Percentiles rank a stretch among this genome's conserved stretches.
Evolutionary conservation across 1,140 invertebrate genomes (phyloP).

Genomic region (Whitmania pigra): DNA sequence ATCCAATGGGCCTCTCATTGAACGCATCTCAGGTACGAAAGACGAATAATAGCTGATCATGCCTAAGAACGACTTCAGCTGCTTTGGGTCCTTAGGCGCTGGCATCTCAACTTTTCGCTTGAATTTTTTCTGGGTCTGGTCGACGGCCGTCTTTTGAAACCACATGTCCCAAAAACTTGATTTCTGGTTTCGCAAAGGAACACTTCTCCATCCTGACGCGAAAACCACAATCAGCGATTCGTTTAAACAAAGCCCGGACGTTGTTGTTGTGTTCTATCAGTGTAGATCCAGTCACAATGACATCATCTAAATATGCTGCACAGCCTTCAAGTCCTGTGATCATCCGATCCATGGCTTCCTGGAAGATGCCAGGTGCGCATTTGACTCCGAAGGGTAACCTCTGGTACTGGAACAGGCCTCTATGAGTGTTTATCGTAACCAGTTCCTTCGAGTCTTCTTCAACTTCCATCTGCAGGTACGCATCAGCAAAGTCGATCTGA

Average conservation of each 20-base stretch:
- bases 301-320: conserved; percentile 24
- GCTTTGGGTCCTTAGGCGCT: too few relatives aligned
- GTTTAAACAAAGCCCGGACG: conserved; percentile 12
- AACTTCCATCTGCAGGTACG: too few relatives aligned
- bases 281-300: conserved; percentile 25
- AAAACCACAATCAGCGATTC: conserved; percentile 19
- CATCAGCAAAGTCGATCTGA: too few relatives aligned
- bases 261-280: conserved; percentile 22
- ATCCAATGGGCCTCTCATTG: too few relatives aligned
- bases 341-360: conserved; percentile 39
- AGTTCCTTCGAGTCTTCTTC: conserved; percentile 26
- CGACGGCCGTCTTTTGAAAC: too few relatives aligned
- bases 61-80: too few relatives aligned
- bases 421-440: too few relatives aligned
- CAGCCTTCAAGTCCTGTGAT: conserved; percentile 28
- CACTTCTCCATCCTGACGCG: conserved; percentile 16
- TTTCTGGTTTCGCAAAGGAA: conserved; percentile 6
- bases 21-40: too few relatives aligned
- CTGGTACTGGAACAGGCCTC: too few relatives aligned
- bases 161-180: conserved; percentile 18
- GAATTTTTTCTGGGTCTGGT: neutral
- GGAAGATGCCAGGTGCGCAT: conserved; percentile 43
- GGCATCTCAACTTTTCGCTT: too few relatives aligned
- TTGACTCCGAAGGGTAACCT: conserved; percentile 38
- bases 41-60: too few relatives aligned